Evolutionary conservation across 2,797 vertebrate genomes (phyloP).

Genomic region (Varecia variegata): DNA sequence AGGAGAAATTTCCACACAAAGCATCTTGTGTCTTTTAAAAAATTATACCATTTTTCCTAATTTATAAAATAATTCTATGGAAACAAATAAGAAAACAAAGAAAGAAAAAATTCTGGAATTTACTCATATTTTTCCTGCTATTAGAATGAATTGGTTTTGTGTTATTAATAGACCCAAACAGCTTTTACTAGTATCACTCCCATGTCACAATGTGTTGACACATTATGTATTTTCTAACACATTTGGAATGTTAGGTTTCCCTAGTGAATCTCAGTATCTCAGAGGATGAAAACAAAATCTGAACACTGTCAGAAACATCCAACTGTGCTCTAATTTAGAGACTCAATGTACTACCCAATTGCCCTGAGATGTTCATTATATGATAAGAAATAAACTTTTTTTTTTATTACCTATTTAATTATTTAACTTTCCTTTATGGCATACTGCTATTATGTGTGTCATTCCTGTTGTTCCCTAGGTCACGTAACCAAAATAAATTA

Average conservation of each 20-base stretch:
- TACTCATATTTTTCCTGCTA: constrained; percentile 33
- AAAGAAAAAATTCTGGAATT: neutral
- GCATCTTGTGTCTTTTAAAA: neutral
- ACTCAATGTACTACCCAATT: constrained; percentile 51
- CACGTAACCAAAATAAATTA: constrained; percentile 6
- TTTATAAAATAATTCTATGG: neutral
- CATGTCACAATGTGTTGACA: constrained; percentile 74
- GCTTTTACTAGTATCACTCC: constrained; percentile 69
- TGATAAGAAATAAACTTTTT: constrained; percentile 27
- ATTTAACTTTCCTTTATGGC: constrained; percentile 34
- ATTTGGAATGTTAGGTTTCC: constrained; percentile 70
- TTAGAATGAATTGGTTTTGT: constrained; percentile 46
- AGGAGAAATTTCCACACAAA: neutral
- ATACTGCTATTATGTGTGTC: neutral
- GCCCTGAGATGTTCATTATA: constrained; percentile 38
- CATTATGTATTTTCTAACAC: constrained; percentile 69
- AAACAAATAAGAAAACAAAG: neutral
- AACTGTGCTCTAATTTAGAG: constrained; percentile 66
- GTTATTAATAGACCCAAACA: constrained; percentile 67
- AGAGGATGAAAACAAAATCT: constrained; percentile 69
- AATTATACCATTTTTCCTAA: neutral
- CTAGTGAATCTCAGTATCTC: constrained; percentile 68
- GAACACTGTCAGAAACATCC: constrained; percentile 67
- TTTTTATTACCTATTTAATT: constrained; percentile 17
- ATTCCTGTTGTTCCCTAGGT: neutral